Evolutionary conservation across 2,888 invertebrate genomes (phyloP), one percentile per base, ranked within the genome.

Genomic region (Xestia c-nigrum): DNA sequence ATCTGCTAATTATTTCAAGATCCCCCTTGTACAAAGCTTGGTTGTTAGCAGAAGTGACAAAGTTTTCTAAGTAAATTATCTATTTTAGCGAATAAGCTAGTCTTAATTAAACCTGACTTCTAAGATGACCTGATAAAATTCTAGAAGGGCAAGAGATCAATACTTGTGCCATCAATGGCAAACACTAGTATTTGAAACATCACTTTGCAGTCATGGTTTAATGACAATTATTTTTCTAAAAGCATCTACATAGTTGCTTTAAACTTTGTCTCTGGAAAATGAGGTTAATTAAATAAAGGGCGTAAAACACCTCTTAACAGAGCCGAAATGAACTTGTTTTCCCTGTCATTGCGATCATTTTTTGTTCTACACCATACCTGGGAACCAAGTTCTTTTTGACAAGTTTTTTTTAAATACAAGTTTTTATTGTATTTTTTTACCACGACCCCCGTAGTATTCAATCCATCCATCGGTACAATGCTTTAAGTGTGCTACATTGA

Each of bases 1-100:
- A 64, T 14, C 43, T 14, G 0, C 14, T 9, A 24, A 57, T 59
- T 65, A 78, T 24, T 65, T 24, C 14, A 82, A 59, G 16, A 59
- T 46, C 4, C 12, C 50, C 21, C 21, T 50, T 52, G 12, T 59
- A 24, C 38, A 6, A 6, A 76, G 19, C 16, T 14, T 21, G 14
- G 24, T 10, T 76, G 5, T 24, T 52, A n/a, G 43, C 4, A 74
- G 14, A 43, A 47, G n/a, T n/a, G 1, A 52, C 3, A 14, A n/a
- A 72, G 4, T 66, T 52, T n/a, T 19, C 7, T 21, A 19, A 40
- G 46, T 24, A 3, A 4, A 1, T 3, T n/a, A 47, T 38, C 24
- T 31, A 31, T 52, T 52, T 61, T 47, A 16, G 7, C 5, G 0
- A 77, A 21, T 50, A 64, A 47, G 10, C 5, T 52, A 9, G 46